phyloP scores from a whole-genome alignment of 35 echinoderm and acorn worm species.

The Ophiothrix spiculata region DNA sequence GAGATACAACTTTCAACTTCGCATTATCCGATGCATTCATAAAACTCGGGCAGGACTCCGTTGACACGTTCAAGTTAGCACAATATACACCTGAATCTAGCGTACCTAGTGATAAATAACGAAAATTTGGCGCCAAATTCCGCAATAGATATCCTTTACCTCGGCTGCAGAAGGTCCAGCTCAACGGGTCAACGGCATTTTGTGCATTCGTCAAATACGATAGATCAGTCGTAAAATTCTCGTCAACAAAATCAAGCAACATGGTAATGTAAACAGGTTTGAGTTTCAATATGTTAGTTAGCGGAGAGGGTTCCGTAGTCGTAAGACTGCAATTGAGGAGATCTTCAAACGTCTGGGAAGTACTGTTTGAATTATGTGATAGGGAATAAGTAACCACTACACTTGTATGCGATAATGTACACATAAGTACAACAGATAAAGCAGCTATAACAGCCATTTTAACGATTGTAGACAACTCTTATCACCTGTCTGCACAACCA shows the following conservation, averaged over 20 bases:
- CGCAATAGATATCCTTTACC: not conserved
- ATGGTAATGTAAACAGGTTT: not conserved
- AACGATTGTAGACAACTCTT: no score
- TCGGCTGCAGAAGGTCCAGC: not conserved
- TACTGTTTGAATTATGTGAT: no score
- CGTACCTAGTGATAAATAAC: not conserved
- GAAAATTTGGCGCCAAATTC: not conserved
- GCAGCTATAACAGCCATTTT: no score
- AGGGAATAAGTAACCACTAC: no score
- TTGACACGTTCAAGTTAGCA: not conserved
- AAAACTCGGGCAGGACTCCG: not conserved
- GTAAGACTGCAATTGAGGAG: not conserved
- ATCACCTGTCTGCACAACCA: no score
- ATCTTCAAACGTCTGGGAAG: no score
- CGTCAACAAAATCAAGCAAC: not conserved
- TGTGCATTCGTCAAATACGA: not conserved
- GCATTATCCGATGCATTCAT: not conserved
- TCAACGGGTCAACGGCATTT: not conserved
- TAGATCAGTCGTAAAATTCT: not conserved
- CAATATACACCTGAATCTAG: not conserved
- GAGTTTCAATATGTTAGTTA: not conserved
- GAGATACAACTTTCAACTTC: not conserved
- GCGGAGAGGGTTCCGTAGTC: not conserved
- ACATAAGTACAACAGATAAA: no score
- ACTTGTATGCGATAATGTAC: no score